A percentile compares a stretch with the other conserved stretches of the same genome.
Conservation (phyloP, 2,888 invertebrate species). For the Catonia carolina region DNA sequence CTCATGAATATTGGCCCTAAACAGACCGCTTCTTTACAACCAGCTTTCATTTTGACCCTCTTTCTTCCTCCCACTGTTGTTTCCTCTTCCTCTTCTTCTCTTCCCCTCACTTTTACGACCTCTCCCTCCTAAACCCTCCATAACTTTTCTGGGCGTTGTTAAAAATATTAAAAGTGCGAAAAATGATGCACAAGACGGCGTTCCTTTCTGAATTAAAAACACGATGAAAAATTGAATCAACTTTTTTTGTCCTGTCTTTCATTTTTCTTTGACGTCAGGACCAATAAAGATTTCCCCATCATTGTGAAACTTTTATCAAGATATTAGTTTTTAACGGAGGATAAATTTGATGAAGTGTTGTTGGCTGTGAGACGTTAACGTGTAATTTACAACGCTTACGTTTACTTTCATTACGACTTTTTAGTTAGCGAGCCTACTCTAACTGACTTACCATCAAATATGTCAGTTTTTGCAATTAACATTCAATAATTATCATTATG, state of each 20-base stretch:
- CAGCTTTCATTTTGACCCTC: background rate
- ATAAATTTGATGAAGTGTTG: too few species aligned
- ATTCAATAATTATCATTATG: too few species aligned
- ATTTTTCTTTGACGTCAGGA: slow-evolving; percentile 13
- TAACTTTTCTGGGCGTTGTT: slow-evolving; percentile 3
- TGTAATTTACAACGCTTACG: too few species aligned
- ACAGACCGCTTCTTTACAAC: background rate
- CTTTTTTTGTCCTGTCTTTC: slow-evolving; percentile 7
- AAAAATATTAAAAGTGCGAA: slow-evolving; percentile 16
- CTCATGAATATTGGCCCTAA: slow-evolving; percentile 5
- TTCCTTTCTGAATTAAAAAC: slow-evolving; percentile 8
- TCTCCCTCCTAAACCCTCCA: slow-evolving; percentile 6
- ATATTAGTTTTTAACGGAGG: too few species aligned
- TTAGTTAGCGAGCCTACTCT: too few species aligned
- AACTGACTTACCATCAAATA: too few species aligned
- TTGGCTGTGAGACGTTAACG: too few species aligned
- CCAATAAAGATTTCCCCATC: slow-evolving; percentile 9
- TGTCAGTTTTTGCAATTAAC: too few species aligned
- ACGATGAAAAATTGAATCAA: slow-evolving; percentile 15
- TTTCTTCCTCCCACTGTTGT: background rate
- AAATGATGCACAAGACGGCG: slow-evolving; percentile 1
- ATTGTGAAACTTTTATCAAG: slow-evolving; percentile 5
- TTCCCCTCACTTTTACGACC: background rate
- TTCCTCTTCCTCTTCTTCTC: slow-evolving; percentile 16
- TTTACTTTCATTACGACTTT: too few species aligned